Conservation (phyloP, 2,888 invertebrate genomes). For the Dinocampus coccinellae region DNA sequence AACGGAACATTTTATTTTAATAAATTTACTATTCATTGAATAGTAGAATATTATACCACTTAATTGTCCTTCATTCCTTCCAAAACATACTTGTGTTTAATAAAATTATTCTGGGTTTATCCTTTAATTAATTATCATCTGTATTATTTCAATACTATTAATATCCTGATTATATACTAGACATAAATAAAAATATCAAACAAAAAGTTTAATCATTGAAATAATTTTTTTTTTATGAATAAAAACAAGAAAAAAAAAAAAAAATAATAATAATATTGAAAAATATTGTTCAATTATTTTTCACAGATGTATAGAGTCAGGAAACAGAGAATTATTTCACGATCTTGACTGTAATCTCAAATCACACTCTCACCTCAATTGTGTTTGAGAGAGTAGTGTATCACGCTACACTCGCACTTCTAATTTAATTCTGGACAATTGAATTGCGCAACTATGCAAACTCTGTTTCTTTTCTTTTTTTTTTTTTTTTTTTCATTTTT, state of each 20-base stretch:
- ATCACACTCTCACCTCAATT: constrained; percentile 6
- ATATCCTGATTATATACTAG: too few species aligned
- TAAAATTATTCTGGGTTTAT: too few species aligned
- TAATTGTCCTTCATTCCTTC: neutral
- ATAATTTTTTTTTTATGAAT: too few species aligned
- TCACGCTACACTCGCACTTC: constrained; percentile 8
- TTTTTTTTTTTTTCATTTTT: too few species aligned
- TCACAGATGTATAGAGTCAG: neutral
- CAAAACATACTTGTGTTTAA: neutral
- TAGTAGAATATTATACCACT: neutral
- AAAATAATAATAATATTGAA: neutral
- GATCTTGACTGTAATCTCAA: neutral
- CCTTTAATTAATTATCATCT: too few species aligned
- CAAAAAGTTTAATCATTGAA: too few species aligned
- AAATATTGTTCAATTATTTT: neutral
- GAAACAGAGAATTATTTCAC: constrained; percentile 5
- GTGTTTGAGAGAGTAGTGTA: constrained; percentile 1
- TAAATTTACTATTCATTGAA: neutral
- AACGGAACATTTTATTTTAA: neutral
- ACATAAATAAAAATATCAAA: too few species aligned
- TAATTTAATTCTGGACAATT: constrained; percentile 11
- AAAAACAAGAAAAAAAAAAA: too few species aligned
- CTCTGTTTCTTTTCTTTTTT: neutral
- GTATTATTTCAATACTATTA: too few species aligned
- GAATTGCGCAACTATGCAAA: constrained; percentile 3